These are phyloP conservation scores for Sclerurus mexicanus DNA, from an alignment of 2,113 vertebrate genomes.

Conservation along the genomic window DNA sequence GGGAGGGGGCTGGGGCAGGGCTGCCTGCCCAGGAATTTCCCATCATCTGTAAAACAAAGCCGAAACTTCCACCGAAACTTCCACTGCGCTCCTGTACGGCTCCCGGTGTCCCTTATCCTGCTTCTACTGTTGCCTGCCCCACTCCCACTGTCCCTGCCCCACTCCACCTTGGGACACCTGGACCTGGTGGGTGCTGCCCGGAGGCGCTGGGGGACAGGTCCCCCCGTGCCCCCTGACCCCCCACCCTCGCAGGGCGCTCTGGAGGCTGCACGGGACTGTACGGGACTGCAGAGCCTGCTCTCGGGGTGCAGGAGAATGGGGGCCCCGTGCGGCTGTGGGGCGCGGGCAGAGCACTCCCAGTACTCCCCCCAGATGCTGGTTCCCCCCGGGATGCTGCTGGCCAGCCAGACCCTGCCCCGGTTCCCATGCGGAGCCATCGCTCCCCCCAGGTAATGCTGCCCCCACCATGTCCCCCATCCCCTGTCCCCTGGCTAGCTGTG, in stretches of 20 bases:
- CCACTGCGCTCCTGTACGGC: background rate
- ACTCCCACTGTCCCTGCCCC: background rate
- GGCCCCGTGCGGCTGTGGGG: background rate
- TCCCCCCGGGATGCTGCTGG: background rate
- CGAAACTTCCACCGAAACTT: background rate
- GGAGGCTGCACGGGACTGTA: background rate
- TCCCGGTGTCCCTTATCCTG: background rate
- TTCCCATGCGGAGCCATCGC: background rate
- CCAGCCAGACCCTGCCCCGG: background rate
- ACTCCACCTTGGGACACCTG: background rate
- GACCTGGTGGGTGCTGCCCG: background rate
- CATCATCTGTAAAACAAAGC: constrained; percentile 24
- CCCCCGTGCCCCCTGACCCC: background rate
- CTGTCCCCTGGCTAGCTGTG: background rate
- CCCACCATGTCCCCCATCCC: rapidly evolving
- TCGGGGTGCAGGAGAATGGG: background rate
- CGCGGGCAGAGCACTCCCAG: background rate
- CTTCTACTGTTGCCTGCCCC: background rate
- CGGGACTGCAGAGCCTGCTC: background rate
- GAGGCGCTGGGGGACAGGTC: background rate
- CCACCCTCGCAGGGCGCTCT: background rate
- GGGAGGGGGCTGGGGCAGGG: background rate
- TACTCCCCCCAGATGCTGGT: background rate
- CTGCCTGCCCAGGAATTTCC: constrained; percentile 54
- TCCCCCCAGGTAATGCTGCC: background rate